A percentile compares a stretch with the other conserved stretches of the same genome.
Evolutionary conservation across 2,797 vertebrate species (phyloP).

Genomic region (Antennarius maculatus): DNA sequence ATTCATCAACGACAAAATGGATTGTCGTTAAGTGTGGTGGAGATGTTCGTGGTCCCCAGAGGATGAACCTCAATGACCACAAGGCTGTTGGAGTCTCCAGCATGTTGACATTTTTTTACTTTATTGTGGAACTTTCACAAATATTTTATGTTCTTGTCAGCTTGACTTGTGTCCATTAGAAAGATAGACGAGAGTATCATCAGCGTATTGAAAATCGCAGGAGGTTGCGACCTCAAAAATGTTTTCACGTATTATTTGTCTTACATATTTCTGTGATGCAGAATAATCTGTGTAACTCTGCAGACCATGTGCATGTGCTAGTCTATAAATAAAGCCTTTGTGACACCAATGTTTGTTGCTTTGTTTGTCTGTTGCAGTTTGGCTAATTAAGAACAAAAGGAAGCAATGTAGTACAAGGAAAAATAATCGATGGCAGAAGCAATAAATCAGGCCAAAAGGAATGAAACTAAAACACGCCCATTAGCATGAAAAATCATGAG

Average conservation of each 20-base stretch:
- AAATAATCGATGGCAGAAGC: constrained; percentile 1
- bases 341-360: constrained; percentile 25
- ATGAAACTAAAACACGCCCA: background rate
- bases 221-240: background rate
- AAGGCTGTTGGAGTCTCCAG: too few species aligned
- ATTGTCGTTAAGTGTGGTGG: too few species aligned
- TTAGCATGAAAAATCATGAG: constrained; percentile 4
- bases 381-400: constrained; percentile 18
- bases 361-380: constrained; percentile 20
- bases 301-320: constrained; percentile 12
- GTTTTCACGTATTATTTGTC: background rate
- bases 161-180: too few species aligned
- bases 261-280: background rate
- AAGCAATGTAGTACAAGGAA: background rate
- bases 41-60: too few species aligned
- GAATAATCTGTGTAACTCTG: background rate
- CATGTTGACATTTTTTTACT: too few species aligned
- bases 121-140: too few species aligned
- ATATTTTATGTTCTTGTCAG: too few species aligned
- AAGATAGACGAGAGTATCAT: too few species aligned
- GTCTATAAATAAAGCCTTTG: background rate
- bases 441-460: background rate
- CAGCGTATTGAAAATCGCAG: too few species aligned
- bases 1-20: too few species aligned
- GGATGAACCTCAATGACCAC: too few species aligned